A percentile compares a stretch with the other conserved stretches of the same genome.
These are phyloP conservation scores for Capricornis sumatraensis DNA, from an alignment of 2,113 vertebrate species.

Conservation along the genomic window DNA sequence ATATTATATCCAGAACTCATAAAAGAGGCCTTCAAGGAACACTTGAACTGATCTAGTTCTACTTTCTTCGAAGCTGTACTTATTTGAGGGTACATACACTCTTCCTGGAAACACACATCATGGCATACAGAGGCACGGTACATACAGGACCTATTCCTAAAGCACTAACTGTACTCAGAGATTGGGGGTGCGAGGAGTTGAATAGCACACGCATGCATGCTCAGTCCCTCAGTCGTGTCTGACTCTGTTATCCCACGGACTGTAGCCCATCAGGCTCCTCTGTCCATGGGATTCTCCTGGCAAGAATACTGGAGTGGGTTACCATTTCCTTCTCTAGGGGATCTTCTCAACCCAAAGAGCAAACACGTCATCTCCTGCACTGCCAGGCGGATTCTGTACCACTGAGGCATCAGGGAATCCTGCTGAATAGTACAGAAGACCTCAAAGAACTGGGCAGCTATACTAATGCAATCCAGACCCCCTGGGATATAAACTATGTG, in stretches of 20 bases:
- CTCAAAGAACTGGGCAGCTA: background rate
- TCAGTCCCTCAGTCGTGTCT: background rate
- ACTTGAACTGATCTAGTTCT: background rate
- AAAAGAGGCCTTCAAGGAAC: background rate
- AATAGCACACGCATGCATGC: no score
- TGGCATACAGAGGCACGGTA: background rate
- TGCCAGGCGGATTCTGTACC: background rate
- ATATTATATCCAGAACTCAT: background rate
- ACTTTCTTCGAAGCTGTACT: background rate
- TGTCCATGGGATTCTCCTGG: background rate
- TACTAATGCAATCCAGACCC: background rate
- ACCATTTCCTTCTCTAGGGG: background rate
- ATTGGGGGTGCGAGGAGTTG: rapidly evolving
- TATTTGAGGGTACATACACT: background rate
- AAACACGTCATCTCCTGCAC: background rate
- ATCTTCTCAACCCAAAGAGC: background rate
- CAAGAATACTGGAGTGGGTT: background rate
- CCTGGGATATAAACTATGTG: background rate
- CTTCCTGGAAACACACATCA: background rate
- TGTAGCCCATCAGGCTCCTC: background rate
- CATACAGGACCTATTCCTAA: background rate
- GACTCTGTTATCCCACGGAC: background rate
- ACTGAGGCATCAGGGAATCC: background rate
- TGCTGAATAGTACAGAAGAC: background rate
- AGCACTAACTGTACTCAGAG: background rate